Percentiles rank a stretch among this genome's conserved stretches.
Evolutionary conservation across 2,797 vertebrate genomes (phyloP).

Genomic region (Silurus aristotelis): DNA sequence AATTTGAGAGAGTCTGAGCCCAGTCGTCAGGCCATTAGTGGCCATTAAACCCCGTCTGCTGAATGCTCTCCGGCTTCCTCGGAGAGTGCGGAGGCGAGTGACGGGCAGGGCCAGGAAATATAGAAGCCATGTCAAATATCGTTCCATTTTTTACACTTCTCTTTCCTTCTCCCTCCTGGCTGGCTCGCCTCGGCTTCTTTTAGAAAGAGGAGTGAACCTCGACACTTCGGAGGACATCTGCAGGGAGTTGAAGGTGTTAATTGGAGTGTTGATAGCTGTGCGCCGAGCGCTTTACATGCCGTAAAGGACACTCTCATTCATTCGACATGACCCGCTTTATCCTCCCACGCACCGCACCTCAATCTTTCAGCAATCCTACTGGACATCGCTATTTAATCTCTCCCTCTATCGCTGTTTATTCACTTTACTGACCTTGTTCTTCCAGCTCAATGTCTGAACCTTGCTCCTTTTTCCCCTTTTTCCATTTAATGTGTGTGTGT

Average conservation of each 20-base stretch:
- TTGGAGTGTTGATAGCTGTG: slow-evolving; percentile 49
- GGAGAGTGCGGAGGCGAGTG: slow-evolving; percentile 33
- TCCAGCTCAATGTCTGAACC: slow-evolving; percentile 6
- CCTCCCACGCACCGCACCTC: background rate
- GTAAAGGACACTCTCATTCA: slow-evolving; percentile 44
- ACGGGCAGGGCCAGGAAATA: slow-evolving; percentile 25
- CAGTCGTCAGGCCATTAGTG: slow-evolving; percentile 48
- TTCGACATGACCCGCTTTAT: slow-evolving; percentile 34
- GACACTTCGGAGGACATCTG: slow-evolving; percentile 43
- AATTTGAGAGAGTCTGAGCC: slow-evolving; percentile 26
- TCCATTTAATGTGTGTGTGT: slow-evolving; percentile 13
- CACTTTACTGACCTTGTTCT: slow-evolving; percentile 4
- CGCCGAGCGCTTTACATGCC: slow-evolving; percentile 29
- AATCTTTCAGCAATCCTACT: slow-evolving; percentile 4
- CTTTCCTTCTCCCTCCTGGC: background rate
- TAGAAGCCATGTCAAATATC: slow-evolving; percentile 36
- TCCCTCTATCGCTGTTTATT: slow-evolving; percentile 3
- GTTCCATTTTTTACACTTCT: background rate
- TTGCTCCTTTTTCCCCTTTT: background rate
- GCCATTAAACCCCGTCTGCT: slow-evolving; percentile 46
- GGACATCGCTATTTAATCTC: slow-evolving; percentile 16
- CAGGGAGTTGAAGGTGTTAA: slow-evolving; percentile 47
- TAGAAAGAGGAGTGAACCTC: slow-evolving; percentile 30
- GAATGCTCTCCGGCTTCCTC: slow-evolving; percentile 20
- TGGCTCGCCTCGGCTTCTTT: slow-evolving; percentile 32